phyloP scores from a whole-genome alignment of 2,797 vertebrate species.

The Sebastiscus tertius region DNA sequence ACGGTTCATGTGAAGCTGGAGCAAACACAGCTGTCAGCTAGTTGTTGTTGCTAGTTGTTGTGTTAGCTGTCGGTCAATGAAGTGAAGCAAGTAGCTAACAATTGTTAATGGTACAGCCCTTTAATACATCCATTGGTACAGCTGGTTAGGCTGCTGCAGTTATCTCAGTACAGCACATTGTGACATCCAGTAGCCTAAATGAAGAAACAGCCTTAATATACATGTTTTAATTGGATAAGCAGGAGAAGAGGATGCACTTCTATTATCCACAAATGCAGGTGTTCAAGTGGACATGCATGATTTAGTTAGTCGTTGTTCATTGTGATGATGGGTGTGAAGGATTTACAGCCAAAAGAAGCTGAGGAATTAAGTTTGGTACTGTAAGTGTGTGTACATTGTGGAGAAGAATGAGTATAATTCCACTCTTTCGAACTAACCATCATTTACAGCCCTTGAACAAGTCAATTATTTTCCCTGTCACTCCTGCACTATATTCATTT shows the following conservation, averaged over 20 bases:
- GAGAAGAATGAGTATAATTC: no score
- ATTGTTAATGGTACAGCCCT: no score
- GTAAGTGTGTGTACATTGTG: no score
- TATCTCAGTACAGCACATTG: no score
- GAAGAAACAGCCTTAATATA: background rate
- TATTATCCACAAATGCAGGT: background rate
- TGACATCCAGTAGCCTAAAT: no score
- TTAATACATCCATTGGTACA: no score
- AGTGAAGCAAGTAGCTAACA: background rate
- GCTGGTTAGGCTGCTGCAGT: background rate
- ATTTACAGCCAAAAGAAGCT: background rate
- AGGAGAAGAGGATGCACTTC: background rate
- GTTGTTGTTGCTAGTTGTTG: no score
- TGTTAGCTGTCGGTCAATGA: background rate
- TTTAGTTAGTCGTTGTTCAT: background rate
- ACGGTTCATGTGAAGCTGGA: background rate
- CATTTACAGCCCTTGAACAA: background rate
- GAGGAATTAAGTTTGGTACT: no score
- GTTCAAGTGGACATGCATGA: background rate
- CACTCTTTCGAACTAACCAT: background rate
- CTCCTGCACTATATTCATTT: no score
- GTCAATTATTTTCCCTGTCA: background rate
- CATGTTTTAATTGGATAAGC: background rate
- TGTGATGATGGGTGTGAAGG: background rate
- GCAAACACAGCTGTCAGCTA: background rate